These are phyloP conservation scores for Epizoanthus rinbou DNA, from an alignment of 92 coral and sea anemone species.

Conservation along the genomic window DNA sequence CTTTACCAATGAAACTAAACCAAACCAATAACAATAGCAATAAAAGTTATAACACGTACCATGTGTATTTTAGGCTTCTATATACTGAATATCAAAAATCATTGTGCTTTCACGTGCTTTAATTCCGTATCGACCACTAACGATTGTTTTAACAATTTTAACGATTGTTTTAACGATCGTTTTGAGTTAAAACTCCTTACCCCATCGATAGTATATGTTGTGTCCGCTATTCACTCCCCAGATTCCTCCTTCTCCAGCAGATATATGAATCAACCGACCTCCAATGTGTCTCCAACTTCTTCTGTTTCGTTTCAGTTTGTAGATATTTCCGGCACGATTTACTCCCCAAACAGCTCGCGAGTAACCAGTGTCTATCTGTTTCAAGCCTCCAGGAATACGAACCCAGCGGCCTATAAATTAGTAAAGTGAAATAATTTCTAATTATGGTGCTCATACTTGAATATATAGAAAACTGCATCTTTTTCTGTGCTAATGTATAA, in stretches of 20 bases:
- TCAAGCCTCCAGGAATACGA: constrained; percentile 35
- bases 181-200: background rate
- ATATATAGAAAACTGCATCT: too few relatives aligned
- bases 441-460: too few relatives aligned
- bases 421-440: too few relatives aligned
- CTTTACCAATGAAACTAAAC: too few relatives aligned
- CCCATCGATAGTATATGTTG: constrained; percentile 24
- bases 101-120: background rate
- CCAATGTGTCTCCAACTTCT: constrained; percentile 27
- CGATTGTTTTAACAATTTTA: background rate
- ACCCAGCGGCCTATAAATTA: constrained; percentile 20
- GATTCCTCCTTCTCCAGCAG: constrained; percentile 19
- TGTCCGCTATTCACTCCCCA: constrained; percentile 28
- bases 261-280: constrained; percentile 18
- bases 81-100: too few relatives aligned
- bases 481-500: too few relatives aligned
- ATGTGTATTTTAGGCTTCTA: too few relatives aligned
- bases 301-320: constrained; percentile 34
- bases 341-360: constrained; percentile 30
- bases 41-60: too few relatives aligned
- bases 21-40: too few relatives aligned
- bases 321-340: constrained; percentile 27
- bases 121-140: background rate
- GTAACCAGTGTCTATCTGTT: constrained; percentile 46
- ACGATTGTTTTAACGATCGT: too few relatives aligned